Base-by-base conservation (phyloP, 1,140 invertebrate genomes). In the Geopemphigus sp. region DNA sequence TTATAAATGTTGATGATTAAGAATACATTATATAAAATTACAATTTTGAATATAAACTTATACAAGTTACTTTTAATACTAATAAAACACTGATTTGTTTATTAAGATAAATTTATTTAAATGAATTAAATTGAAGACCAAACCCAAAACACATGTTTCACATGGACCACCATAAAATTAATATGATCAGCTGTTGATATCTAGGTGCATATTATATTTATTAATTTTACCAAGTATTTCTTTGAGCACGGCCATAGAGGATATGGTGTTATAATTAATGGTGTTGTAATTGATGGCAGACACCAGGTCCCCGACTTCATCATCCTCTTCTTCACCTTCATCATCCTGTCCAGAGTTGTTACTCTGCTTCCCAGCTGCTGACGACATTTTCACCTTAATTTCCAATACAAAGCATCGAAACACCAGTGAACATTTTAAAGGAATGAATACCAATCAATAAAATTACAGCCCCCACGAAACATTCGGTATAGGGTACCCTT, bases 271-370 rank as follows among this genome's bases (percentile, higher is more conserved):
- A 84, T 91, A 89, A 63, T 74, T 81, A 80, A 90, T 90, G 6
- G 90, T 91, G 82, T 91, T 91, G 84, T 91, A 89, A 84, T 90
- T 91, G 54, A 91, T 90, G 50, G 89, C 89, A 26, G 89, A 89
- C 11, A 89, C 87, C 56, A 90, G 85, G 82, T 91, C 90, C 82
- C 91, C 90, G 81, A 90, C 89, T 81, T 90, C 89, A 70, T 87
- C 88, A 63, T 88, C 88, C 6, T 87, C 85, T 12, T 84, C 85
- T 80, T 84, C 84, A 56, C 83, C 54, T 61, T 76, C 78, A 45
- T 72, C 74, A 1, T 78, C 74, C 24, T 63, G 74, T 47, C 57
- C 74, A 50, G 74, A 19, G 57, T 78, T 78, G 39, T 61, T 63
- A 29, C 24, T 72, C 63, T 61, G 74, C 57, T 78, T 78, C 22